Base-by-base conservation (phyloP, 1,140 invertebrate genomes). In the Drosophila nannoptera region DNA sequence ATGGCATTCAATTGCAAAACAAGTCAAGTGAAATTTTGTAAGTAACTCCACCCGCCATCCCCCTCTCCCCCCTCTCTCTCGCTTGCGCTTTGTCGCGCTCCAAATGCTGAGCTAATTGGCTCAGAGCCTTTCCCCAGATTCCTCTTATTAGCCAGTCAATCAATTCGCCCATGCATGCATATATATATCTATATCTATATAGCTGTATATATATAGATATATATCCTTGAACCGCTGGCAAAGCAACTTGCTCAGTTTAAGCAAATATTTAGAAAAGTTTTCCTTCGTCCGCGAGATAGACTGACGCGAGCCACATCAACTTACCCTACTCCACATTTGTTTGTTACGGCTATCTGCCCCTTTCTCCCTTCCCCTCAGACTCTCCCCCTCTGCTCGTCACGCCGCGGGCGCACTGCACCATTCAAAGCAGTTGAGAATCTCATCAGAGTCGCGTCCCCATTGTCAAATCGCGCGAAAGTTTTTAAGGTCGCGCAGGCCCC, bases 381-480 rank as follows among this genome's bases (percentile, higher is more conserved):
- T n/a, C n/a, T 22, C 22, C 22, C 22, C 22, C 22, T 2, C 22
- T 3, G 22, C 3, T 22, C 22, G 22, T 22, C 22, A 22, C 22
- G 22, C 22, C 22, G 22, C 22, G 22, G 22, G 22, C 22, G 22
- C 22, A 2, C 22, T 31, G 62, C 58, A 52, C 40, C 2, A 66
- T 66, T 61, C 56, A 38, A 61, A 61, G 64, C 56, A 52, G 32
- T 35, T 36, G 48, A 59, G 52, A 52, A 50, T 69, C 53, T 64
- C 61, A 69, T 64, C 67, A 52, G 14, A 49, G 45, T 31, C 53
- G 43, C 60, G 58, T 68, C 49, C 54, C 68, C 63, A 73, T 84
- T 78, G 75, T 82, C 78, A 78, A 82, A 84, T 84, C 77, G 72
- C 68, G 78, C 75, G 72, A 75, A 84, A 84, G 63, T 82, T 82